These are phyloP conservation scores for Dipodomys stephensi DNA, from an alignment of 2,113 vertebrate genomes.

Conservation along the genomic window DNA sequence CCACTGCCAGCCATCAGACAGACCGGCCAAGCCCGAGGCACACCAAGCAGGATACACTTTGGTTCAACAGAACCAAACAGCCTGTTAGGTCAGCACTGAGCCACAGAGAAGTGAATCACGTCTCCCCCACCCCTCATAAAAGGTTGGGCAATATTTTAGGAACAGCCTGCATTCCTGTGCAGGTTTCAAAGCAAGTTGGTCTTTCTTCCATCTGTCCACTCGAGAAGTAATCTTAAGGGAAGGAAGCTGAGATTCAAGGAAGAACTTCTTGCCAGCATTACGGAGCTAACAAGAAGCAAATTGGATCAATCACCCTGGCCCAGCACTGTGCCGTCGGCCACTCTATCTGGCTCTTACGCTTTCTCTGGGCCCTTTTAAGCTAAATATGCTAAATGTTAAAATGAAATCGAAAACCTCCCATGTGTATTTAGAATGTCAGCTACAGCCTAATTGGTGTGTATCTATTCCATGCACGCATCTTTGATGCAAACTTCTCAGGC, in stretches of 20 bases:
- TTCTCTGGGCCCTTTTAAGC: not conserved
- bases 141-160: too few relatives aligned
- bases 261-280: fast-evolving
- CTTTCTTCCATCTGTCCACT: fast-evolving
- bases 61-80: fast-evolving
- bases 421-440: not conserved
- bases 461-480: not conserved
- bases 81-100: fast-evolving
- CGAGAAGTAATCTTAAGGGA: not conserved
- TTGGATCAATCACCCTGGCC: fast-evolving
- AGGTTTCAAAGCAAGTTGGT: fast-evolving
- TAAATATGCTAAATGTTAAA: too few relatives aligned
- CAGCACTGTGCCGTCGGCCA: fast-evolving
- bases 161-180: fast-evolving
- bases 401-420: not conserved
- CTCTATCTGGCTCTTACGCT: not conserved
- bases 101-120: fast-evolving
- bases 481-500: not conserved
- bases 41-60: fast-evolving
- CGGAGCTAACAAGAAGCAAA: not conserved
- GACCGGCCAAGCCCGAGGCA: fast-evolving
- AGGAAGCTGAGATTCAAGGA: not conserved
- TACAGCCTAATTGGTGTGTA: fast-evolving
- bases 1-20: fast-evolving
- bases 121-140: too few relatives aligned